These are phyloP conservation scores for Arctia plantaginis DNA, from an alignment of 2,888 invertebrate species.

Conservation along the genomic window DNA sequence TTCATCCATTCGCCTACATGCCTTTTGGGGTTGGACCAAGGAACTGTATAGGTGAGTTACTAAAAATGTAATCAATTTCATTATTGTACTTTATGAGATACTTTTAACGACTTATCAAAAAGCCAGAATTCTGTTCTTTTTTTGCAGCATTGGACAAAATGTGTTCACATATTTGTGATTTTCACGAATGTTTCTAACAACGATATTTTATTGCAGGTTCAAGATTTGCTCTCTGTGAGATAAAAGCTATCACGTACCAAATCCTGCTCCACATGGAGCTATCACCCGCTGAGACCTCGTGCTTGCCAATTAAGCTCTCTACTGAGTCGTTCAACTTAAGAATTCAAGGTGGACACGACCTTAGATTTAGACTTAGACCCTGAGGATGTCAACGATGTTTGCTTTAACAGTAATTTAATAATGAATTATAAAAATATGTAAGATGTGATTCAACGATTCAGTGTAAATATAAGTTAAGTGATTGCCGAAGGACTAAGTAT, in stretches of 20 bases:
- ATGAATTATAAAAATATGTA: too few species aligned
- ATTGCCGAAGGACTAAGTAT: too few species aligned
- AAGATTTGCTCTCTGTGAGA: constrained; percentile 73
- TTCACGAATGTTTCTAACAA: too few species aligned
- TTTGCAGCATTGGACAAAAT: too few species aligned
- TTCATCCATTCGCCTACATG: constrained; percentile 60
- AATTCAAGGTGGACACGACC: constrained; percentile 69
- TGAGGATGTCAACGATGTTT: neutral
- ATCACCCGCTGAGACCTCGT: constrained; percentile 64
- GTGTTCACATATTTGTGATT: too few species aligned
- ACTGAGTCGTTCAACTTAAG: constrained; percentile 57
- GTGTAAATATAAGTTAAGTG: too few species aligned
- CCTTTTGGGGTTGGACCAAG: constrained; percentile 86
- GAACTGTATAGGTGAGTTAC: constrained; percentile 81
- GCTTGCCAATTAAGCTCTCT: constrained; percentile 56
- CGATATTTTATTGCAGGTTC: constrained; percentile 58
- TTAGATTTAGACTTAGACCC: constrained; percentile 53
- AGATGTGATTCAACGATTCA: too few species aligned
- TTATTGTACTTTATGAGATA: neutral
- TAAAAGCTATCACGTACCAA: constrained; percentile 72
- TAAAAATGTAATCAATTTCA: neutral
- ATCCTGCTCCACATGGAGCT: constrained; percentile 66
- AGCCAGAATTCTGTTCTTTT: neutral
- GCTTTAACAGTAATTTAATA: too few species aligned
- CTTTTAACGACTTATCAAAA: neutral